These are phyloP conservation scores for Drosophila mayri DNA, from an alignment of 1,140 invertebrate genomes.

Conservation along the genomic window DNA sequence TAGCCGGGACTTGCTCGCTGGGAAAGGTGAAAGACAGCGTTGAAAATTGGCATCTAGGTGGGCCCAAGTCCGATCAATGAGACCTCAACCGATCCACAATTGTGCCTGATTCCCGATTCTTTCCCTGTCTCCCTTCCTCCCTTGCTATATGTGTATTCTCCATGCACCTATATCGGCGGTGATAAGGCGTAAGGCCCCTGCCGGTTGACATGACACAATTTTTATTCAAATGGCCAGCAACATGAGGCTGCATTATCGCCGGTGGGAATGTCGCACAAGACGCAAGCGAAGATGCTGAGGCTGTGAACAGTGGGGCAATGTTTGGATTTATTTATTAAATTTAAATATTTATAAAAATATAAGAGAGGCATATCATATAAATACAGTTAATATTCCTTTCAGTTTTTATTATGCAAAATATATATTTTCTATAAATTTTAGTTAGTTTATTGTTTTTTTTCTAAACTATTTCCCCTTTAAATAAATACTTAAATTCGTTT, in stretches of 20 bases:
- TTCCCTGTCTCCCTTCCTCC: background rate
- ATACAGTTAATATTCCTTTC: background rate
- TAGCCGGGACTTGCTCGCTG: conserved; percentile 60
- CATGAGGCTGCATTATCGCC: conserved; percentile 75
- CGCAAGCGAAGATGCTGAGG: conserved; percentile 19
- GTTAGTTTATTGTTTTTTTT: background rate
- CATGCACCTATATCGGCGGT: conserved; percentile 30
- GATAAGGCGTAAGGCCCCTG: conserved; percentile 59
- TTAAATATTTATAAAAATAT: background rate
- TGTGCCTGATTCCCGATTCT: conserved; percentile 34
- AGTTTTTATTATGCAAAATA: background rate
- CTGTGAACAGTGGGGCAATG: conserved; percentile 21
- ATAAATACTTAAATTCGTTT: background rate
- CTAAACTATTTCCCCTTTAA: too few species aligned
- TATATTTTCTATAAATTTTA: too few species aligned
- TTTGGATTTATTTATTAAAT: background rate
- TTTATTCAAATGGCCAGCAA: conserved; percentile 79
- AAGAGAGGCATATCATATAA: background rate
- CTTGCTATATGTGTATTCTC: background rate
- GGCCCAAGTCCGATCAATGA: conserved; percentile 59
- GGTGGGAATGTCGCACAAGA: conserved; percentile 80
- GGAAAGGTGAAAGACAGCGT: conserved; percentile 72
- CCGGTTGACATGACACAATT: conserved; percentile 76
- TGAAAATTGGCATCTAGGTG: conserved; percentile 67
- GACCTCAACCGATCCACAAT: conserved; percentile 68